Evolutionary conservation across 2,113 vertebrate species (phyloP).

Genomic region (Sigmodon hispidus): DNA sequence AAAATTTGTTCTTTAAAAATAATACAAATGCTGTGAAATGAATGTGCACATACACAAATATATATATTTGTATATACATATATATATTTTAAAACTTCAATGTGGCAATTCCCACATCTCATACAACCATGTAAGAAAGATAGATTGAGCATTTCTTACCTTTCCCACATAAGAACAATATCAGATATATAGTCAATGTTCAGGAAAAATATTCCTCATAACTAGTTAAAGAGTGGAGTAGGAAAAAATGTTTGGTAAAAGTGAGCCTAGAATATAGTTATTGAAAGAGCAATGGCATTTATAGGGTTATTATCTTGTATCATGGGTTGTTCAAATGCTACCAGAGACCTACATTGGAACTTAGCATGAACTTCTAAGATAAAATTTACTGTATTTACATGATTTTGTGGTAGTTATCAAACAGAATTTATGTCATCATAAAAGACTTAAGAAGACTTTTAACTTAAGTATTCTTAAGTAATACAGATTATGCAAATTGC

Average conservation of each 20-base stretch:
- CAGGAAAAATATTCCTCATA: not conserved
- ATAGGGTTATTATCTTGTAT: not conserved
- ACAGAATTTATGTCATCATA: not conserved
- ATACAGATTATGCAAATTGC: not conserved
- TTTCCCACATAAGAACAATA: not conserved
- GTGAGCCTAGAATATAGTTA: not conserved
- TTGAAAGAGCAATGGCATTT: not conserved
- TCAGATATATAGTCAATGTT: not conserved
- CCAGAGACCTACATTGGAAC: not conserved
- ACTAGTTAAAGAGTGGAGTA: not conserved
- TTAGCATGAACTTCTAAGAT: not conserved
- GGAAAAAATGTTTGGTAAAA: not conserved
- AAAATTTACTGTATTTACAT: not conserved
- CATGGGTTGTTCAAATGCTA: not conserved
- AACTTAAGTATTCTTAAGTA: not conserved
- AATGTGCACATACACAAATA: not conserved
- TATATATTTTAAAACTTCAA: not conserved
- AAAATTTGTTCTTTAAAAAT: not conserved
- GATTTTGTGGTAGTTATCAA: not conserved
- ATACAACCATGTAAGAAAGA: not conserved
- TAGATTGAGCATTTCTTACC: not conserved
- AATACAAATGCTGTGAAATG: not conserved
- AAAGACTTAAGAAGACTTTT: not conserved
- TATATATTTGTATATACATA: not conserved
- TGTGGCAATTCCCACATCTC: not conserved